Base-by-base conservation (phyloP, 2,113 vertebrate species). In the Gallinago paraguaiae region DNA sequence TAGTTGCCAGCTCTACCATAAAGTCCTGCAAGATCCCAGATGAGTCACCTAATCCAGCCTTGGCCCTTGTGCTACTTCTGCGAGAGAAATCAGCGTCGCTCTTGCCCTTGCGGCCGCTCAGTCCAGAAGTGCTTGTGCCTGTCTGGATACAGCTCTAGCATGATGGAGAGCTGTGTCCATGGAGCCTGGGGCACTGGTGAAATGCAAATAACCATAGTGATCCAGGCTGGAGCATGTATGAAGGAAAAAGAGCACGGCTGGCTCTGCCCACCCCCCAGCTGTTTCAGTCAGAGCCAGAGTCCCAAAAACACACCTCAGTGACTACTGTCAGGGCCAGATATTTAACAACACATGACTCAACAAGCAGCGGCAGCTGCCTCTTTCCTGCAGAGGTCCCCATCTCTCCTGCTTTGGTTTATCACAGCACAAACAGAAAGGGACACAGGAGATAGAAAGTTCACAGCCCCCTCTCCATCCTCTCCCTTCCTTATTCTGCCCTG, bases 61-160 rank as follows among this genome's bases (percentile, higher is more conserved):
- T 31, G 20, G 39, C 8, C 45, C 22, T 3, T 1, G 13, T 25
- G 18, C 33, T 77, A 19, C 31, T 56, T 37, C 30, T 0, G 31
- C 0, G 1, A 30, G 15, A 8, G 41, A 61, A 64, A 28, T 27
- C 46, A 68, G 25, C 23, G 1, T 23, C 0, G 0, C 12, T 59
- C 3, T 30, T 13, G 16, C 25, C 41, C 39, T 1, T 14, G 4
- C 22, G 25, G 43, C 31, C 59, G 27, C 48, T 87, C 3, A 1
- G 71, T 20, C 41, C 35, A 22, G 45, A 54, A 37, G 10, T 11
- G 13, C 20, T 46, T 30, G 18, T 9, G 13, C 7, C 27, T 39
- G 27, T n/a, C 35, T 61, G 45, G n/a, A 30, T 37, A n/a, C 12
- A 46, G 31, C 1, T 5, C 22, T 30, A 16, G 22, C 2, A 0